Percentiles rank a stretch among this genome's conserved stretches.
phyloP scores from a whole-genome alignment of 2,888 invertebrate species.

The Megalurothrips usitatus region DNA sequence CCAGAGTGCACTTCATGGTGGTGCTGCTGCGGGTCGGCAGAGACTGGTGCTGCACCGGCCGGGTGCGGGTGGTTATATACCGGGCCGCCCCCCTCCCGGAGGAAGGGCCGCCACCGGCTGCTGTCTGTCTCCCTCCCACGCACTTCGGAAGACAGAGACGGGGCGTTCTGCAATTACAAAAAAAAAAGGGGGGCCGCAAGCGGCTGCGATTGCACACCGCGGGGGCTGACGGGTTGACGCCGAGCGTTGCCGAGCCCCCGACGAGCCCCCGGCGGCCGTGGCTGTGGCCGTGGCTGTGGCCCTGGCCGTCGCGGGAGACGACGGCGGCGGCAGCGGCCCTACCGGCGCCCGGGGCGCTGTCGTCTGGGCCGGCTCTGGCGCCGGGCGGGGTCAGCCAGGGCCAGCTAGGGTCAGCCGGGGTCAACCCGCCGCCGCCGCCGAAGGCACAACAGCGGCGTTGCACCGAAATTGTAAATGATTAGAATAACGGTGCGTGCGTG shows the following conservation, averaged over 20 bases:
- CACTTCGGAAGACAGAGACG: background rate
- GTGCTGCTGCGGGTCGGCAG: background rate
- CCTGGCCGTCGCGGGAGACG: no score
- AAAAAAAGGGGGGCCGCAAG: background rate
- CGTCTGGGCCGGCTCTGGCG: no score
- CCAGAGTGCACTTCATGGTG: slow-evolving; percentile 14
- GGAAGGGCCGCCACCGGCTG: background rate
- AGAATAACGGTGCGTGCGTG: no score
- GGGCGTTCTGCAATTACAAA: background rate
- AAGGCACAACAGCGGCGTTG: no score
- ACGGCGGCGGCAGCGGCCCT: no score
- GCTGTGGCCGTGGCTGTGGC: no score
- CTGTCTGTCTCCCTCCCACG: background rate
- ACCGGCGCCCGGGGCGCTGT: no score
- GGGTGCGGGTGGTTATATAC: background rate
- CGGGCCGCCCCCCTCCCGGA: background rate
- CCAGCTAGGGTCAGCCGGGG: no score
- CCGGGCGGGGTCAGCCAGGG: no score
- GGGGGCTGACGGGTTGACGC: background rate
- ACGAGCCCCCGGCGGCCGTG: no score
- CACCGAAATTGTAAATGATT: no score
- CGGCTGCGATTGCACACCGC: background rate
- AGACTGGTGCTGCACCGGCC: background rate
- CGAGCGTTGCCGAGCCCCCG: background rate
- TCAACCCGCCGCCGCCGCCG: no score